Base-by-base conservation (phyloP, 64 coral and sea anemone genomes). In the Montipora efflorescens region DNA sequence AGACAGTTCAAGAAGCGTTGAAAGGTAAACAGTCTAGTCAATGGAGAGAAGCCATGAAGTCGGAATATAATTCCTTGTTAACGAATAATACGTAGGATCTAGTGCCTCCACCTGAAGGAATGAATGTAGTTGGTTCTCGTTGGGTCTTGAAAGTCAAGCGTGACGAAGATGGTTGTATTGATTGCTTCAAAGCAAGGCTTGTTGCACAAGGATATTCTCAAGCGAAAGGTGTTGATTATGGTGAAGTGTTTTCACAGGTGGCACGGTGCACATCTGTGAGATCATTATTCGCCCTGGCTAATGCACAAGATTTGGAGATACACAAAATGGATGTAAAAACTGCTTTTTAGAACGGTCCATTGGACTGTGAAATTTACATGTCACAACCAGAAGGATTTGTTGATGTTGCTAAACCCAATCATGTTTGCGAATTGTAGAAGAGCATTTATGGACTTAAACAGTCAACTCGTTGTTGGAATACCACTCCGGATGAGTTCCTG, bases 251-350 rank as follows among this genome's bases (percentile, higher is more conserved):
- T 91, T 76, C 90, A 91, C 90, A 79, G 74, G 90, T 91, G 64
- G 80, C 89, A 14, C 79, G 76, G 46, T 14, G 76, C 51, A 48
- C 90, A 7, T 91, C 90, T 57, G 50, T 91, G 64, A 91, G 90
- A 74, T 78, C 80, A 45, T 75, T 92, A 52, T 80, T 92, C 47
- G 90, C 90, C 4, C 67, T 92, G 18, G 2, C n/a, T 28, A 79
- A 47, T 90, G 88, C 58, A 62, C 11, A 67, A 80, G 62, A 90
- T 5, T 67, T 90, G 76, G 25, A 16, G 50, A 85, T 92, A 59
- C 80, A 92, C 25, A 80, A 92, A 75, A 92, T 92, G 90, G 90
- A 76, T 92, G 90, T 92, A 76, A 92, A 92, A 77, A 92, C 90
- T 92, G 90, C 90, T 36, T 84, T 92, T 84, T 52, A 84, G n/a